Conservation (phyloP, 2,797 vertebrate genomes). For the Chelon auratus region DNA sequence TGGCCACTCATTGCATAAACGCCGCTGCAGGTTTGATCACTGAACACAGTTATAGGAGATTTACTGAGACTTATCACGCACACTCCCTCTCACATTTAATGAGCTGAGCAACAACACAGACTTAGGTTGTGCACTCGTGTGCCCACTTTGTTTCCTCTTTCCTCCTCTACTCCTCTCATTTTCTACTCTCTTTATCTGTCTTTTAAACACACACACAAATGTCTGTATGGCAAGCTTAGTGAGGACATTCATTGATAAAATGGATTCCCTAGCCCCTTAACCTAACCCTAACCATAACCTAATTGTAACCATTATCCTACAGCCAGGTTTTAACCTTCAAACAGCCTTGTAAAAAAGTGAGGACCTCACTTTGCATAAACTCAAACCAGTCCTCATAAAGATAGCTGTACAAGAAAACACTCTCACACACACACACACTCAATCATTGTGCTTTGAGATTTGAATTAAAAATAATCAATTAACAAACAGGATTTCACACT, state of each 20-base stretch:
- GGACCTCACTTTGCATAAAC: too few relatives aligned
- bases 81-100: constrained; percentile 49
- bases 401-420: constrained; percentile 17
- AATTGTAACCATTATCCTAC: too few relatives aligned
- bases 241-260: too few relatives aligned
- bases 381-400: too few relatives aligned
- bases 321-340: too few relatives aligned
- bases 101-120: constrained; percentile 51
- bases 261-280: too few relatives aligned
- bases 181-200: constrained; percentile 29
- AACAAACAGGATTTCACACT: constrained; percentile 74
- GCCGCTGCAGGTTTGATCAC: constrained; percentile 63
- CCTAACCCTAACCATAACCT: too few relatives aligned
- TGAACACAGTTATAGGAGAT: constrained; percentile 37
- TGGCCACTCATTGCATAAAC: constrained; percentile 42
- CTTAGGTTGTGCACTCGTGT: constrained; percentile 26
- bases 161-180: constrained; percentile 22
- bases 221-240: too few relatives aligned
- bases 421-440: constrained; percentile 22
- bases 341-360: too few relatives aligned
- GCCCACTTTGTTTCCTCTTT: constrained; percentile 15
- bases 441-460: constrained; percentile 59
- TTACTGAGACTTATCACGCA: constrained; percentile 48
- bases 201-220: constrained; percentile 39
- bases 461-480: constrained; percentile 73